Evolutionary conservation across 2,113 vertebrate species (phyloP).

Genomic region (Grallaria varia): DNA sequence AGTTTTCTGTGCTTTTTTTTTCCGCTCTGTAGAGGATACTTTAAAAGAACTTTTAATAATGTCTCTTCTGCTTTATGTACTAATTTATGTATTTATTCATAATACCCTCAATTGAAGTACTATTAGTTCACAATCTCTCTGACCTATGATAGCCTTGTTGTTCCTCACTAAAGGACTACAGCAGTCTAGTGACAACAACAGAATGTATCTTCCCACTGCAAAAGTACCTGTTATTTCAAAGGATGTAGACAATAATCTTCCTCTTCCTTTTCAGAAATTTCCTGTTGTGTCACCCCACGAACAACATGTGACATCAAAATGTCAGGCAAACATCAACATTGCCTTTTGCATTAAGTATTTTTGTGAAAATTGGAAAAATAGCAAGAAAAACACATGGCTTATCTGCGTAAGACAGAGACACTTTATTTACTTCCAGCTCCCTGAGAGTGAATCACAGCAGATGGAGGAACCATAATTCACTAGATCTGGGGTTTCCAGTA

Average conservation of each 20-base stretch:
- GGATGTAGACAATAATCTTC: background rate
- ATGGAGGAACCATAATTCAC: background rate
- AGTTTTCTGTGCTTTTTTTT: background rate
- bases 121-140: background rate
- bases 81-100: background rate
- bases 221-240: background rate
- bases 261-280: background rate
- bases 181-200: constrained; percentile 2
- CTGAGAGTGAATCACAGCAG: background rate
- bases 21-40: background rate
- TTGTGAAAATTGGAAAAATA: background rate
- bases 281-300: background rate
- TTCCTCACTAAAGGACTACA: background rate
- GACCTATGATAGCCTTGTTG: background rate
- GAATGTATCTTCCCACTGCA: background rate
- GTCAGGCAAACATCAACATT: background rate
- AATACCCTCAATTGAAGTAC: background rate
- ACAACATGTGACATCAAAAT: background rate
- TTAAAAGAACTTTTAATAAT: background rate
- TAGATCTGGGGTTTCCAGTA: background rate
- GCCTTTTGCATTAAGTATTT: background rate
- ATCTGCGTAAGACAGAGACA: background rate
- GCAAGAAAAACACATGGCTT: background rate
- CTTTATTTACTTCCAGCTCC: background rate
- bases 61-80: background rate